Conservation (phyloP, 2,797 vertebrate genomes). For the Harpagifer antarcticus region DNA sequence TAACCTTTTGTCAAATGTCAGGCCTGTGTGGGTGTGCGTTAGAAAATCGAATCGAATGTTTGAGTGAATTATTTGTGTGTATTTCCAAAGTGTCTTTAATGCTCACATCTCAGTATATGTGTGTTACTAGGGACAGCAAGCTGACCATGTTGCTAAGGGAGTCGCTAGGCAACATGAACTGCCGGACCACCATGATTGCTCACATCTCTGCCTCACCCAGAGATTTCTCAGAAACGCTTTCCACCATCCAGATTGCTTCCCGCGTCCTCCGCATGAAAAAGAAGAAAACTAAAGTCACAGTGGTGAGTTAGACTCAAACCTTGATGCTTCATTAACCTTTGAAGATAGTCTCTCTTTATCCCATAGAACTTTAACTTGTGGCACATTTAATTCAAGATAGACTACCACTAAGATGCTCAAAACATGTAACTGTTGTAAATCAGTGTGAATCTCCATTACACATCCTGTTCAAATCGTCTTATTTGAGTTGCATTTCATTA, state of each 20-base stretch:
- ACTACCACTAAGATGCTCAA: constrained; percentile 7
- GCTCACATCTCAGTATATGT: constrained; percentile 63
- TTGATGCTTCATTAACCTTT: constrained; percentile 9
- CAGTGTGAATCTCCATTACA: not conserved
- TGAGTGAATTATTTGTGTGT: constrained; percentile 31
- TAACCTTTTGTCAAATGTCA: constrained; percentile 29
- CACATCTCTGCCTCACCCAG: constrained; percentile 95
- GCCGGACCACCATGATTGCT: constrained; percentile 99
- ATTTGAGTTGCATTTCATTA: not conserved
- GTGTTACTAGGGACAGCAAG: constrained; percentile 94
- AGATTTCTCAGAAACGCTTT: constrained; percentile 96
- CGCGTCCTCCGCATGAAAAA: constrained; percentile 98
- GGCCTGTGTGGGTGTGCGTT: constrained; percentile 12
- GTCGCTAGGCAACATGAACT: constrained; percentile 99
- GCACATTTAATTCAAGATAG: constrained; percentile 17
- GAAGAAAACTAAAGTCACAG: constrained; percentile 97
- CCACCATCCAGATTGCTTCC: constrained; percentile 97
- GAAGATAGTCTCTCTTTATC: constrained; percentile 1
- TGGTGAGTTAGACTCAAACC: constrained; percentile 75
- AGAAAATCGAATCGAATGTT: constrained; percentile 40
- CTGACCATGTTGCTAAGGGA: constrained; percentile 98
- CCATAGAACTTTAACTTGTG: constrained; percentile 28
- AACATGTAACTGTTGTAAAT: constrained; percentile 11
- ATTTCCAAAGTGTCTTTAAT: constrained; percentile 41
- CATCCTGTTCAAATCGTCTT: constrained; percentile 5